Conservation (phyloP, 2,113 vertebrate genomes). For the Acanthisitta chloris region DNA sequence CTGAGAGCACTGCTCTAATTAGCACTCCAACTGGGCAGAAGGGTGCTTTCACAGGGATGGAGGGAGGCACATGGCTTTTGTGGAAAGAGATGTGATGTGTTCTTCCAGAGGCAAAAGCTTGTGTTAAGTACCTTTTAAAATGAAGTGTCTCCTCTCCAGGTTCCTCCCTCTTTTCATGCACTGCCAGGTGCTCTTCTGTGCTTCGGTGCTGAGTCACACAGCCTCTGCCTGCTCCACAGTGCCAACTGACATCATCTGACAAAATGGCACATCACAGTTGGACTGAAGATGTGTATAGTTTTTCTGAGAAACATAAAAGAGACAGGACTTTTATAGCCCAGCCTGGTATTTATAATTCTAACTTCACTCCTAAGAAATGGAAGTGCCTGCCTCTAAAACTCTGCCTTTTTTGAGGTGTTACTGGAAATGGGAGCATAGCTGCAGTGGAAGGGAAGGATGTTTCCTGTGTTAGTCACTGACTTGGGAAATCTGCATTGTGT, state of each 20-base stretch:
- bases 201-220: conserved; percentile 1
- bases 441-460: neutral
- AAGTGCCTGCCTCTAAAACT: neutral
- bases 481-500: neutral
- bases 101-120: neutral
- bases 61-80: neutral
- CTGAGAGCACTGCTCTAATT: neutral
- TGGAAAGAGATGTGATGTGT: neutral
- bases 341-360: neutral
- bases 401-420: neutral
- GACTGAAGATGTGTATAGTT: neutral
- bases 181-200: neutral
- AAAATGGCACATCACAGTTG: neutral
- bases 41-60: neutral
- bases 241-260: conserved; percentile 16
- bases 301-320: neutral
- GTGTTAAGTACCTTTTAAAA: neutral
- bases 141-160: neutral
- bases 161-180: neutral
- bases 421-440: neutral
- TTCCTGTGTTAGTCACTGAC: neutral
- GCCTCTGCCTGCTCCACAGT: neutral
- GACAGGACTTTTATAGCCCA: neutral
- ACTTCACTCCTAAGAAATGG: neutral
- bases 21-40: neutral